These are phyloP conservation scores for Tetramorium simillimum DNA, from an alignment of 1,140 invertebrate species.

Conservation along the genomic window DNA sequence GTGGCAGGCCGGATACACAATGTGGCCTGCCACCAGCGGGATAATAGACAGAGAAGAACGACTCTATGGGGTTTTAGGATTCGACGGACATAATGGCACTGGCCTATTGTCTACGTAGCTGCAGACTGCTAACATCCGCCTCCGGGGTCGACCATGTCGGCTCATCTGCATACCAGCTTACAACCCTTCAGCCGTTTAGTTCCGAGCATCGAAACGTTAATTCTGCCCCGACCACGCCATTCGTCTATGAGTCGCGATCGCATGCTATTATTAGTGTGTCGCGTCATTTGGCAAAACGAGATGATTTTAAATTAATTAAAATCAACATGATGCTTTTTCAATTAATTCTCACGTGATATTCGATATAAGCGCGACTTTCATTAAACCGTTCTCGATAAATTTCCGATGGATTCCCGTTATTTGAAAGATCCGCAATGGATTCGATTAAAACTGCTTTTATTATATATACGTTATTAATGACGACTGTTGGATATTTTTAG, in stretches of 20 bases:
- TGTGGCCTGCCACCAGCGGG: slow-evolving; percentile 78
- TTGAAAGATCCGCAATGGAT: background rate
- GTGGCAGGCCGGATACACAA: slow-evolving; percentile 80
- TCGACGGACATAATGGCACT: slow-evolving; percentile 82
- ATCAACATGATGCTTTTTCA: background rate
- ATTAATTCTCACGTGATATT: background rate
- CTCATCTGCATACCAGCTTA: slow-evolving; percentile 81
- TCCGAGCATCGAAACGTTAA: slow-evolving; percentile 71
- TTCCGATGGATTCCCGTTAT: background rate
- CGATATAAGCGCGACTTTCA: background rate
- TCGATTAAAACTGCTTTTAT: background rate
- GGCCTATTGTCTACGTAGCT: slow-evolving; percentile 82
- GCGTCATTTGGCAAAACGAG: background rate
- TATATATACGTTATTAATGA: background rate
- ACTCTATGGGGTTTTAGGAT: slow-evolving; percentile 83
- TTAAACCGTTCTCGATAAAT: background rate
- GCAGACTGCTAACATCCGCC: slow-evolving; percentile 83
- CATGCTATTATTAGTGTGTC: slow-evolving; percentile 4
- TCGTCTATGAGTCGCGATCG: slow-evolving; percentile 33
- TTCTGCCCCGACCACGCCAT: slow-evolving; percentile 33
- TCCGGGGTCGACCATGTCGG: slow-evolving; percentile 75
- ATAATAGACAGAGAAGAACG: slow-evolving; percentile 81
- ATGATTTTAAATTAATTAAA: slow-evolving; percentile 24
- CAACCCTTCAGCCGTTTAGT: slow-evolving; percentile 72
- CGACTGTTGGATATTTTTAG: background rate